Conservation (phyloP, 2,888 invertebrate genomes). For the Catonia carolina region DNA sequence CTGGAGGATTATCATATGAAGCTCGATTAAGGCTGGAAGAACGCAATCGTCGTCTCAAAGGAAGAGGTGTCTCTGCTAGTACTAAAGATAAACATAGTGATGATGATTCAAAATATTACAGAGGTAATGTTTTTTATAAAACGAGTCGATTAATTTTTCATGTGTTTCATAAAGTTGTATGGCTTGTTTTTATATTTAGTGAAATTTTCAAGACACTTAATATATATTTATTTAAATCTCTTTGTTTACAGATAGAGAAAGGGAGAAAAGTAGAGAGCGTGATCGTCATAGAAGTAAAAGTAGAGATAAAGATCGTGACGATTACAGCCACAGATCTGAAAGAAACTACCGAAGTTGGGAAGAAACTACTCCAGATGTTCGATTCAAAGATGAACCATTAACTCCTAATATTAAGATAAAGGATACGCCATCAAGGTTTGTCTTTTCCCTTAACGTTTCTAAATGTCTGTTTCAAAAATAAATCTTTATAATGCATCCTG, state of each 20-base stretch:
- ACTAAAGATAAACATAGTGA: constrained; percentile 46
- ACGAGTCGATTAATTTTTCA: not conserved
- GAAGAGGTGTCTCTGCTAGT: constrained; percentile 65
- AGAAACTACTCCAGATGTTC: constrained; percentile 44
- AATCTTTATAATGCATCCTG: too few species aligned
- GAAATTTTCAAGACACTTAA: too few species aligned
- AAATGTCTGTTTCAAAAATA: constrained; percentile 6
- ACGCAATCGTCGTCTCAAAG: constrained; percentile 47
- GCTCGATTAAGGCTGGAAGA: constrained; percentile 44
- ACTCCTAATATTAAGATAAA: constrained; percentile 66
- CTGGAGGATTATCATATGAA: constrained; percentile 81
- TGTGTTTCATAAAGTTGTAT: not conserved
- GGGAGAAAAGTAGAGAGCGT: constrained; percentile 30
- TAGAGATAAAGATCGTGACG: constrained; percentile 11
- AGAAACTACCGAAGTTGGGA: constrained; percentile 27
- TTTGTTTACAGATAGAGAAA: too few species aligned
- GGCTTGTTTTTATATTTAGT: too few species aligned
- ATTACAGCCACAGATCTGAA: constrained; percentile 13
- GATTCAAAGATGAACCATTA: constrained; percentile 77
- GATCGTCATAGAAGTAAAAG: constrained; percentile 26
- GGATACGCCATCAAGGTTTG: constrained; percentile 52
- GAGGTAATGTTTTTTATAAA: not conserved
- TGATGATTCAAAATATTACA: constrained; percentile 33
- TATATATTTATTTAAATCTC: too few species aligned
- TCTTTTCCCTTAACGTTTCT: constrained; percentile 16